Base-by-base conservation (phyloP, 2,888 invertebrate species). In the Venusia cambrica region DNA sequence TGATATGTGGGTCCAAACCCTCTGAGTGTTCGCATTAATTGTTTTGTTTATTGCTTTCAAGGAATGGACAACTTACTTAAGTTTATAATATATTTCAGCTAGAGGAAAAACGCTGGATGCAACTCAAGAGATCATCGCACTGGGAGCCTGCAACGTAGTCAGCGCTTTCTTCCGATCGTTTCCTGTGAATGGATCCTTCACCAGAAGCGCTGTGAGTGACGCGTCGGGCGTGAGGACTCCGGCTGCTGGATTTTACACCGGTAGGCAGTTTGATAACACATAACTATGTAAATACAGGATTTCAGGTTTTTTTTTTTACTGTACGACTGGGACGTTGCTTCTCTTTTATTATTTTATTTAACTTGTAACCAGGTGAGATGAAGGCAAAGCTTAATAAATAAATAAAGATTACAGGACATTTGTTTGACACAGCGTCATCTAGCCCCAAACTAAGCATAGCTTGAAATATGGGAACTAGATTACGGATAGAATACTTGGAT, bases 181-280 rank as follows among this genome's bases (percentile, higher is more conserved):
- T 71, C 94, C 95, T 1, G 91, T 93, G 13, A 90, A 91, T 62
- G 94, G 92, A 15, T 92, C 93, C 1, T 93, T 93, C 66, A 90
- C 92, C 1, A 79, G 93, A 51, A 92, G 94, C 59, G 95, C 94
- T 40, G 93, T 95, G 17, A 94, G 93, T 75, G 92, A 93, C 45
- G 92, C 93, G 25, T 94, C 94, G 54, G 94, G 94, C 3, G 93
- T 94, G 0, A 89, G 88, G 50, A 94, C 94, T 2, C 93, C 94
- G 0, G 88, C 92, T 20, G 92, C 93, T 20, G 94, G 94, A 10
- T 79, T 93, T 44, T 92, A 92, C 58, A 92, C 93, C 28, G 92
- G 93, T 91, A 78, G 17, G 44, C 46, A n/a, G n/a, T n/a, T n/a
- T n/a, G n/a, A n/a, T n/a, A 7, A n/a, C 3, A 14, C 5, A 21